A percentile compares a stretch with the other conserved stretches of the same genome.
Conservation (phyloP, 2,888 invertebrate species). For the Melitaea athalia region DNA sequence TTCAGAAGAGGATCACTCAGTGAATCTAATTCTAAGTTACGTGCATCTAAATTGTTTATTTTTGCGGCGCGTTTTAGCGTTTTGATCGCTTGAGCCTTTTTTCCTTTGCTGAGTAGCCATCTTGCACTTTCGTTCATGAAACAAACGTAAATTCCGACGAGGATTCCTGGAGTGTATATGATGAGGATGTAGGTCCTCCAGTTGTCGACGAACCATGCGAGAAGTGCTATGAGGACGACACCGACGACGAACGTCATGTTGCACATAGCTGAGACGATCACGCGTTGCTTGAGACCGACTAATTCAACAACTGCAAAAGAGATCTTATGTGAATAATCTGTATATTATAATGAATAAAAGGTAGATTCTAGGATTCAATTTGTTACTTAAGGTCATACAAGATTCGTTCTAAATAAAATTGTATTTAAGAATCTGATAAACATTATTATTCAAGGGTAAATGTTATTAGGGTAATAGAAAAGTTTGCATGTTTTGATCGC, state of each 20-base stretch:
- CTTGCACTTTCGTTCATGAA: conserved; percentile 89
- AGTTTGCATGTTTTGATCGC: neutral
- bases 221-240: conserved; percentile 86
- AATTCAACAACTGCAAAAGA: conserved; percentile 87
- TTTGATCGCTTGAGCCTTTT: conserved; percentile 84
- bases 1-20: conserved; percentile 72
- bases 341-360: neutral
- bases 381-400: neutral
- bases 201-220: conserved; percentile 87
- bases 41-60: conserved; percentile 82
- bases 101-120: conserved; percentile 89
- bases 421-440: no score
- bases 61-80: conserved; percentile 85
- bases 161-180: conserved; percentile 86
- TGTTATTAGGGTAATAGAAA: neutral
- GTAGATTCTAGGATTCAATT: neutral
- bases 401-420: neutral
- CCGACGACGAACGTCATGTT: conserved; percentile 89
- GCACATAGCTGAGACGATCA: conserved; percentile 88
- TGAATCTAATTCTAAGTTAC: conserved; percentile 70
- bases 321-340: neutral
- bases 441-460: no score
- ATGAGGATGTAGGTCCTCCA: conserved; percentile 88
- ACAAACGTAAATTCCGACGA: conserved; percentile 87
- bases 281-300: conserved; percentile 88